Percentiles rank a stretch among this genome's conserved stretches.
Conservation (phyloP, 2,797 vertebrate genomes). For the Netta rufina region DNA sequence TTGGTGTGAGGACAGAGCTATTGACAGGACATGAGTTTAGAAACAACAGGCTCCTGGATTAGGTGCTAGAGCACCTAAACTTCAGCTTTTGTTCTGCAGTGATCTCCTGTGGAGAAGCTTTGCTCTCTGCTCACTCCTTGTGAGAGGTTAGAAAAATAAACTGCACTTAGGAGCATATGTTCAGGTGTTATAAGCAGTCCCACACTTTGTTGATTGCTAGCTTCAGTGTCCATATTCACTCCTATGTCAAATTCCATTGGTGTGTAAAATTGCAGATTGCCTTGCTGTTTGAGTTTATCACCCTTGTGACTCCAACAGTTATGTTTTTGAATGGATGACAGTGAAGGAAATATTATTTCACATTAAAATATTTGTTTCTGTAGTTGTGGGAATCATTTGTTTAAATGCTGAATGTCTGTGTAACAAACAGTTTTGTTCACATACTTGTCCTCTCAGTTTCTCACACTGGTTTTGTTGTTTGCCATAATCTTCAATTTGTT, state of each 20-base stretch:
- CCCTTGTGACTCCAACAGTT: not conserved
- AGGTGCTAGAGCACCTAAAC: not conserved
- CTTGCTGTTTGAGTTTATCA: not conserved
- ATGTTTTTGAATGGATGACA: not conserved
- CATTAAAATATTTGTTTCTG: not conserved
- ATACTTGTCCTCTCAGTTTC: not conserved
- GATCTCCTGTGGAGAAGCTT: not conserved
- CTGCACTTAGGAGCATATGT: not conserved
- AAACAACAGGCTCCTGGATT: not conserved
- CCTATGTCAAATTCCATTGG: not conserved
- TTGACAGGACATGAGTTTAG: not conserved
- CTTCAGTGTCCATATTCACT: not conserved
- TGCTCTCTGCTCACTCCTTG: not conserved
- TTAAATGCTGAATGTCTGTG: not conserved
- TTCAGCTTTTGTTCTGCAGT: not conserved
- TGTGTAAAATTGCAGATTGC: not conserved
- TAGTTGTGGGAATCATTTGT: not conserved
- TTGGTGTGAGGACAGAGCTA: not conserved
- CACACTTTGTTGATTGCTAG: not conserved
- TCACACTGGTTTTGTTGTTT: not conserved
- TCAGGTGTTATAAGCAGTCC: not conserved
- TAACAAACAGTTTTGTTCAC: not conserved
- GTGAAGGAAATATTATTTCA: not conserved
- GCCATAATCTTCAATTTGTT: not conserved
- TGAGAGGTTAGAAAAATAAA: not conserved